These are phyloP conservation scores for Microcebus griseorufus DNA, from an alignment of 2,113 vertebrate genomes.

Conservation along the genomic window DNA sequence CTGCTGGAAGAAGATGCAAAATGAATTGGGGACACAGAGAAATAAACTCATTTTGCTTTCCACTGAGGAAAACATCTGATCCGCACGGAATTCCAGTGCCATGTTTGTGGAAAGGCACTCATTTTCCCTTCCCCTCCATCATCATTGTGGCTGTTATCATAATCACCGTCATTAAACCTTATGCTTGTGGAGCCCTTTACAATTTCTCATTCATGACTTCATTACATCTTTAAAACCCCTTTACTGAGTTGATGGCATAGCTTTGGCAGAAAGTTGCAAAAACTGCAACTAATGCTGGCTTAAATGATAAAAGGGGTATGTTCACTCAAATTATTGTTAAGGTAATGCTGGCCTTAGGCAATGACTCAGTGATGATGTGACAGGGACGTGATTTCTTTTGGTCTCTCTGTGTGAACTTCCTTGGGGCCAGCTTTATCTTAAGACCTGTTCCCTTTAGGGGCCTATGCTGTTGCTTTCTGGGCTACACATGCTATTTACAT, in stretches of 20 bases:
- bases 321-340: background rate
- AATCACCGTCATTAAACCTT: background rate
- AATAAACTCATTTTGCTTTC: background rate
- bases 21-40: background rate
- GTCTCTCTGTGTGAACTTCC: background rate
- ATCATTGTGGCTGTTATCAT: background rate
- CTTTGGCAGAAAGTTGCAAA: slow-evolving; percentile 18
- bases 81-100: background rate
- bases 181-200: background rate
- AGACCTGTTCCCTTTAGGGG: background rate
- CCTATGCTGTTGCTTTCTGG: background rate
- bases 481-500: background rate
- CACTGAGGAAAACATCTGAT: background rate
- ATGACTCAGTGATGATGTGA: background rate
- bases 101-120: background rate
- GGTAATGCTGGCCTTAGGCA: background rate
- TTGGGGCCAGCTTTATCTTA: background rate
- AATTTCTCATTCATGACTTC: background rate
- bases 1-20: background rate
- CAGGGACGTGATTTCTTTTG: background rate
- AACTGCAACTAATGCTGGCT: background rate
- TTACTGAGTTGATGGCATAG: background rate
- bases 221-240: slow-evolving; percentile 15
- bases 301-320: background rate
- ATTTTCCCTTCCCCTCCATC: background rate